Evolutionary conservation across 2,888 invertebrate species (phyloP).

Genomic region (Cheilosia impressa): DNA sequence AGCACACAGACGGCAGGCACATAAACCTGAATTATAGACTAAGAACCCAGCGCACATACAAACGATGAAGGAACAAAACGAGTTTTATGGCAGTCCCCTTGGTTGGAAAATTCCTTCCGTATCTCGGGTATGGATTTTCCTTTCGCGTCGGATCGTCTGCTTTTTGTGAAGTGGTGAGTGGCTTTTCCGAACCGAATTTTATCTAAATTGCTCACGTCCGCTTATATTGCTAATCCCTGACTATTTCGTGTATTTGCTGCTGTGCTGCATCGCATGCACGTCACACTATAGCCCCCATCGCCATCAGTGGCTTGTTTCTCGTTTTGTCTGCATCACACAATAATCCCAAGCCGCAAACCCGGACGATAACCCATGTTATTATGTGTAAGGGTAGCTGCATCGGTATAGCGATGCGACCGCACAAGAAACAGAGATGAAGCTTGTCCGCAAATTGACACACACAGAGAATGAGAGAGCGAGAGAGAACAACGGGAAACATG

Average conservation of each 20-base stretch:
- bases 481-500: slow-evolving; percentile 62
- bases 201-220: slow-evolving; percentile 76
- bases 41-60: not conserved
- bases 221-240: slow-evolving; percentile 76
- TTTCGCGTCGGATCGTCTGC: slow-evolving; percentile 10
- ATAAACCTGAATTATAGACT: slow-evolving; percentile 73
- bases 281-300: slow-evolving; percentile 9
- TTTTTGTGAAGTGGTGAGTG: slow-evolving; percentile 72
- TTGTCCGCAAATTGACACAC: slow-evolving; percentile 75
- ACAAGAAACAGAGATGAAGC: slow-evolving; percentile 67
- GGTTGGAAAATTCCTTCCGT: slow-evolving; percentile 57
- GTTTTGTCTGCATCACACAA: slow-evolving; percentile 65
- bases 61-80: slow-evolving; percentile 37
- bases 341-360: slow-evolving; percentile 68
- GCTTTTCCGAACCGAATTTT: slow-evolving; percentile 75
- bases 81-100: slow-evolving; percentile 68
- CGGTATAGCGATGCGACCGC: slow-evolving; percentile 11
- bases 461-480: slow-evolving; percentile 45
- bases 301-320: slow-evolving; percentile 34
- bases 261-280: slow-evolving; percentile 65
- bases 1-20: slow-evolving; percentile 44
- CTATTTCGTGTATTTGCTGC: slow-evolving; percentile 66
- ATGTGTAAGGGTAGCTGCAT: slow-evolving; percentile 26
- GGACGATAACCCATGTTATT: slow-evolving; percentile 52
- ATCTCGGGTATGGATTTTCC: slow-evolving; percentile 11